Base-by-base conservation (phyloP, 2,113 vertebrate genomes). In the Xenus cinereus region DNA sequence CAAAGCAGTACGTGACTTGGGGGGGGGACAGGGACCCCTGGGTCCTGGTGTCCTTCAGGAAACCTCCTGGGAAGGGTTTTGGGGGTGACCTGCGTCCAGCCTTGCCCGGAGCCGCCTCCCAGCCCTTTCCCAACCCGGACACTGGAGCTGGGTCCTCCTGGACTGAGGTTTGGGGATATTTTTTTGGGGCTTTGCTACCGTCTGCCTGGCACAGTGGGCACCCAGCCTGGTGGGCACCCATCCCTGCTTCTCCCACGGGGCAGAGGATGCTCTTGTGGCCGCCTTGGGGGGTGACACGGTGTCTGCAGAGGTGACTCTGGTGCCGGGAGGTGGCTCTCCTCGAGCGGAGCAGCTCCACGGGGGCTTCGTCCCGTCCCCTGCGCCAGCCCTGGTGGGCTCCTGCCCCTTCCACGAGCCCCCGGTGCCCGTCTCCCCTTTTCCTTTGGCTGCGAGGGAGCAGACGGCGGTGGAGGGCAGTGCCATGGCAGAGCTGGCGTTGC, bases 21-120 rank as follows among this genome's bases (percentile, higher is more conserved):
- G 4, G 13, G 7, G 8, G 7, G 17, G 7, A 46, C 60, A 33
- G 45, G 7, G 74, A 60, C 45, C 41, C 5, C 3, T 15, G 56
- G 33, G 27, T 37, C 33, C 5, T 24, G 71, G 37, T 45, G 51
- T 71, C 86, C 51, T 79, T 57, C 13, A 5, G 78, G 64, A 56
- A 3, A 6, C 11, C 33, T 13, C 33, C n/a, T 0, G 0, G 64
- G 71, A 43, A 3, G 0, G 12, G 54, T 16, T 8, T 24, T 33
- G 50, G 22, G 3, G 4, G 43, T 28, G 78, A 24, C 37, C 48
- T 16, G 35, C 12, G 1, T 8, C 10, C 59, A 6, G 27, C 39
- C 2, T 15, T 8, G 33, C 71, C 41, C 1, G 35, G 84, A 86
- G 60, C 89, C 0, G 0, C 26, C 39, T 16, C 16, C 33, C 68